phyloP scores from a whole-genome alignment of 2,888 invertebrate species.

The Thelaira solivaga region DNA sequence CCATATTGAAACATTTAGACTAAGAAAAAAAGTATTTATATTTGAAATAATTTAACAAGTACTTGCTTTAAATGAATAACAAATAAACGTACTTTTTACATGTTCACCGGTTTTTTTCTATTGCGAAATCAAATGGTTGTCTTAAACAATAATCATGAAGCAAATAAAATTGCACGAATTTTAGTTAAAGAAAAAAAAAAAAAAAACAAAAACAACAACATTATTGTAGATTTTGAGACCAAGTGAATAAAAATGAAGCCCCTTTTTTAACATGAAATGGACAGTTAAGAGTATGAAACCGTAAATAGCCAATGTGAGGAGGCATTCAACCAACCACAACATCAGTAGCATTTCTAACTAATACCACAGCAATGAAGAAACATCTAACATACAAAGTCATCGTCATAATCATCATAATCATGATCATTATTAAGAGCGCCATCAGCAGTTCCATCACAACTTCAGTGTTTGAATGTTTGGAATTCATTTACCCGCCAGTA shows the following conservation, averaged over 20 bases:
- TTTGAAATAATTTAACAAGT: constrained; percentile 35
- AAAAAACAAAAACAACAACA: not conserved
- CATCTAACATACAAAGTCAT: constrained; percentile 47
- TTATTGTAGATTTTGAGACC: constrained; percentile 31
- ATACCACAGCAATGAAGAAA: constrained; percentile 18
- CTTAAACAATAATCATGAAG: constrained; percentile 53
- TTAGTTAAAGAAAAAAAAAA: constrained; percentile 9
- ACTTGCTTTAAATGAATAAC: constrained; percentile 8
- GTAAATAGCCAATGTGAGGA: constrained; percentile 49
- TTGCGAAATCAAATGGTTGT: constrained; percentile 56
- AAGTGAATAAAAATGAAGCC: constrained; percentile 12
- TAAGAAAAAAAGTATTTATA: constrained; percentile 10
- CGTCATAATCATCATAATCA: constrained; percentile 51
- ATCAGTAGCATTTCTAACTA: constrained; percentile 38
- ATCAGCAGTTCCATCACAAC: constrained; percentile 38
- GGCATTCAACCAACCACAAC: constrained; percentile 55
- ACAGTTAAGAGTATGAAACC: constrained; percentile 56
- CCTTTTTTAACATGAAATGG: constrained; percentile 51
- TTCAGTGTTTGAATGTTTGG: constrained; percentile 6
- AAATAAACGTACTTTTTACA: not conserved
- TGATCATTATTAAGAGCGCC: constrained; percentile 27
- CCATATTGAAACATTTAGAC: constrained; percentile 26
- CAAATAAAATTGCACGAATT: constrained; percentile 58
- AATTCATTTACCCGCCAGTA: constrained; percentile 24
- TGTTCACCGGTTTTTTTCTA: constrained; percentile 12